A percentile compares a stretch with the other conserved stretches of the same genome.
Evolutionary conservation across 2,113 vertebrate genomes (phyloP).

Genomic region (Ovibos moschatus): DNA sequence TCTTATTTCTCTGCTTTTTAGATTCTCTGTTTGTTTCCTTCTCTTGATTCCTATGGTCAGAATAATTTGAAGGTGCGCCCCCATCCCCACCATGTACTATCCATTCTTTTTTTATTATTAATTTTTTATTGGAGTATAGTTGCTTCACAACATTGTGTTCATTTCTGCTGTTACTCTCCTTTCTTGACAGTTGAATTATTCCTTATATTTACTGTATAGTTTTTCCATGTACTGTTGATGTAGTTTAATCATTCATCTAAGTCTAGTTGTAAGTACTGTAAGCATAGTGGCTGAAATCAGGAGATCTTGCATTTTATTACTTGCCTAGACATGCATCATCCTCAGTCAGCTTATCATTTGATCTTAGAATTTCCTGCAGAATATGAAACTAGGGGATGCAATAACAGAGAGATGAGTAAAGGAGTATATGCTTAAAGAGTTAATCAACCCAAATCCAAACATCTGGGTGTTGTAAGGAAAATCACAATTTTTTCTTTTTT

Average conservation of each 20-base stretch:
- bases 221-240: neutral
- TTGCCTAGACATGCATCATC: neutral
- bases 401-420: neutral
- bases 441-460: neutral
- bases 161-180: neutral
- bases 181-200: constrained; percentile 12
- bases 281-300: neutral
- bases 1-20: neutral
- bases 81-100: neutral
- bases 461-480: neutral
- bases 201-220: neutral
- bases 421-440: neutral
- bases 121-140: neutral
- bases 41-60: neutral
- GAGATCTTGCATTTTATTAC: constrained; percentile 15
- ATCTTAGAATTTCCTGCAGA: constrained; percentile 23
- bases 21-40: neutral
- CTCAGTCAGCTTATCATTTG: neutral
- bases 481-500: neutral
- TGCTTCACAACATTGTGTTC: neutral
- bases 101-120: neutral
- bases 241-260: constrained; percentile 16
- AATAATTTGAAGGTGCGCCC: neutral
- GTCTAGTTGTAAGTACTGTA: neutral
- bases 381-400: neutral